phyloP scores from a whole-genome alignment of 2,888 invertebrate species.

The Anthophora plumipes region DNA sequence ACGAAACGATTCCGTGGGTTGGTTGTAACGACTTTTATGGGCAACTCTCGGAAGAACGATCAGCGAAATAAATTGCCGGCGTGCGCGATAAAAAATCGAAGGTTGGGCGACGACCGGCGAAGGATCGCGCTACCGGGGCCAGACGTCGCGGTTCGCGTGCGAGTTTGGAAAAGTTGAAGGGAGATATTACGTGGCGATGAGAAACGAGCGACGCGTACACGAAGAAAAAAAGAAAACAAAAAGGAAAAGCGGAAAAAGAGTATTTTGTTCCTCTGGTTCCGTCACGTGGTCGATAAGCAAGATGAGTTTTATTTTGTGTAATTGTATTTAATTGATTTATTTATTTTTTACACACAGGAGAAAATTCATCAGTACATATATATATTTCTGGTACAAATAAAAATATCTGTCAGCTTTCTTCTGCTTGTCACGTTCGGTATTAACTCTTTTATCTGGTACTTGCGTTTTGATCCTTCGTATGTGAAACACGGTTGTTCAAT shows the following conservation, averaged over 20 bases:
- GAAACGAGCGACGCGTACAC: constrained; percentile 55
- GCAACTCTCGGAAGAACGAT: constrained; percentile 69
- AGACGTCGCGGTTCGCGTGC: constrained; percentile 36
- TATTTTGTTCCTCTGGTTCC: constrained; percentile 19
- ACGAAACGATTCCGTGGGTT: constrained; percentile 56
- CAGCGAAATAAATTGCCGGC: constrained; percentile 67
- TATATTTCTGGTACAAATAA: too few relatives aligned
- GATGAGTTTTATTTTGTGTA: too few relatives aligned
- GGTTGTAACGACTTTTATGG: constrained; percentile 67
- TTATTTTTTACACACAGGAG: too few relatives aligned
- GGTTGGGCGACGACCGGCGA: constrained; percentile 12
- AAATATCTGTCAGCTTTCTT: too few relatives aligned
- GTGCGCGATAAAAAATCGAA: constrained; percentile 61
- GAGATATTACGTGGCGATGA: constrained; percentile 65
- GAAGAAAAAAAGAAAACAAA: too few relatives aligned
- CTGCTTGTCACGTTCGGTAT: too few relatives aligned
- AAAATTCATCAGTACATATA: too few relatives aligned
- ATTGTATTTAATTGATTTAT: too few relatives aligned
- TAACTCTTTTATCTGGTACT: neutral
- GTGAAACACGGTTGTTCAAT: too few relatives aligned
- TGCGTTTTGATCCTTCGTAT: too few relatives aligned
- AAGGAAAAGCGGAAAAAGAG: constrained; percentile 18
- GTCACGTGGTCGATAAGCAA: constrained; percentile 8
- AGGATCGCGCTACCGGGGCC: neutral
- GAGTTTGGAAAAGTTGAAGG: constrained; percentile 66